A percentile compares a stretch with the other conserved stretches of the same genome.
Evolutionary conservation across 1,140 invertebrate species (phyloP).

Genomic region (Pachyrhynchus sulphureomaculatus): DNA sequence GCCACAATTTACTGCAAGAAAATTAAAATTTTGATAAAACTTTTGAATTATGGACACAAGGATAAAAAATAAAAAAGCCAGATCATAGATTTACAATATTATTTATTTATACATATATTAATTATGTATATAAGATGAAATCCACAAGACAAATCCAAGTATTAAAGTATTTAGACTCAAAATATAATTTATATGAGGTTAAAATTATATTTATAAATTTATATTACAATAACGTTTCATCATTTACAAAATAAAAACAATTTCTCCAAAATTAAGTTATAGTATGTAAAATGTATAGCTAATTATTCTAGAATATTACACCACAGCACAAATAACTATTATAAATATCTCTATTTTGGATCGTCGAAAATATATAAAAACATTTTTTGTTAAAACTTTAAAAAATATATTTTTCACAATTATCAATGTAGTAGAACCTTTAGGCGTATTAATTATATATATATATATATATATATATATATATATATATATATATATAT

Average conservation of each 20-base stretch:
- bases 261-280: constrained; percentile 33
- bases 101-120: constrained; percentile 53
- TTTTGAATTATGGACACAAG: too few relatives aligned
- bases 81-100: constrained; percentile 46
- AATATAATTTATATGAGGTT: constrained; percentile 44
- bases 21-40: too few relatives aligned
- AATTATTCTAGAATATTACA: constrained; percentile 52
- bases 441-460: too few relatives aligned
- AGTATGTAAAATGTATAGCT: constrained; percentile 39
- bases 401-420: neutral
- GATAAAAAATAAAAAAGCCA: constrained; percentile 3
- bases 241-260: constrained; percentile 44
- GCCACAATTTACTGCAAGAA: too few relatives aligned
- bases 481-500: too few relatives aligned
- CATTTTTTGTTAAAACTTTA: neutral
- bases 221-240: constrained; percentile 41
- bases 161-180: constrained; percentile 43
- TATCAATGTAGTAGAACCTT: too few relatives aligned
- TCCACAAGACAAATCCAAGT: constrained; percentile 50
- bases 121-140: constrained; percentile 51
- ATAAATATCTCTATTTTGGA: constrained; percentile 33
- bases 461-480: too few relatives aligned
- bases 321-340: constrained; percentile 53
- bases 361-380: constrained; percentile 12
- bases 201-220: constrained; percentile 42